Evolutionary conservation across 64 coral and sea anemone genomes (phyloP).

Genomic region (Hydrozoanthus tunicans): DNA sequence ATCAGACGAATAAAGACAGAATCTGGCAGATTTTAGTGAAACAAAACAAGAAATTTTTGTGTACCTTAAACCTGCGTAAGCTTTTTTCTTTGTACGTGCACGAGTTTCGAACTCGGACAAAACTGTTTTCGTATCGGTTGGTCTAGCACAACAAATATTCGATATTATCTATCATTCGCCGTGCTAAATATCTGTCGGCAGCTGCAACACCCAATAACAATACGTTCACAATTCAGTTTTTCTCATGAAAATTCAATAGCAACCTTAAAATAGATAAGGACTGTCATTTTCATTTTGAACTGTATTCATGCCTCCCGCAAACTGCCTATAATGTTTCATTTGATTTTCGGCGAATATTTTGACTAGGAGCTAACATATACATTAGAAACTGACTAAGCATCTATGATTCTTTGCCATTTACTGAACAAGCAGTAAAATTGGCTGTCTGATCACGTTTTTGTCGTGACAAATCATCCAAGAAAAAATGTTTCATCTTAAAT

Average conservation of each 20-base stretch:
- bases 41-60: not conserved
- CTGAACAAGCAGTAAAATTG: not conserved
- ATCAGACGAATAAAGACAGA: not conserved
- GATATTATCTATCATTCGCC: not conserved
- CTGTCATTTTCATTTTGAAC: constrained; percentile 6
- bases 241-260: constrained; percentile 50
- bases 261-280: constrained; percentile 22
- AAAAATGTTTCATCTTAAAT: too few relatives aligned
- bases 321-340: not conserved
- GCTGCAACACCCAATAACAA: constrained; percentile 17
- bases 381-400: not conserved
- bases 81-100: not conserved
- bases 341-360: not conserved
- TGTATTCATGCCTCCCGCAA: not conserved
- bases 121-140: not conserved
- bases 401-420: not conserved
- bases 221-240: not conserved
- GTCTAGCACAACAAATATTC: not conserved
- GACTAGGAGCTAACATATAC: not conserved
- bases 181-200: not conserved
- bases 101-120: not conserved
- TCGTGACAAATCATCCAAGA: too few relatives aligned
- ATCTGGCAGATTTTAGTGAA: not conserved
- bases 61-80: not conserved
- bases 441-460: not conserved